Evolutionary conservation across 2,888 invertebrate genomes (phyloP).

Genomic region (Stenodera caucasica): DNA sequence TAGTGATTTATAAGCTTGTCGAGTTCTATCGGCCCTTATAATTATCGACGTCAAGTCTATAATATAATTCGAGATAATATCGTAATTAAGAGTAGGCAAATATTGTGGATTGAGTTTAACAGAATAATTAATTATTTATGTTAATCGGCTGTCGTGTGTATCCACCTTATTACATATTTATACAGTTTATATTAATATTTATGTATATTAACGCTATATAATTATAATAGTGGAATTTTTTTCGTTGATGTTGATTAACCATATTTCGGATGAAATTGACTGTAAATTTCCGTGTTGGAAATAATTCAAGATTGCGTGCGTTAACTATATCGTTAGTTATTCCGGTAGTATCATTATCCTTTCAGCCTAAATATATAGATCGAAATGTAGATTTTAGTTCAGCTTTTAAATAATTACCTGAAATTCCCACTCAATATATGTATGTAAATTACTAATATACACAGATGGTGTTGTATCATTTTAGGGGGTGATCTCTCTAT

Average conservation of each 20-base stretch:
- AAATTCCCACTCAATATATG: slow-evolving; percentile 14
- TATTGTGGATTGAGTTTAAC: neutral
- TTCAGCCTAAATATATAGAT: neutral
- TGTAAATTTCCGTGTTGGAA: slow-evolving; percentile 12
- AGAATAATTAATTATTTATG: slow-evolving; percentile 27
- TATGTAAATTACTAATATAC: slow-evolving; percentile 12
- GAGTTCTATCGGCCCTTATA: neutral
- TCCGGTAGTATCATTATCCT: neutral
- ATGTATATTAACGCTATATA: slow-evolving; percentile 27
- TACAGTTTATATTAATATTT: slow-evolving; percentile 27
- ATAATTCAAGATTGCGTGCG: slow-evolving; percentile 9
- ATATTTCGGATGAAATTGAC: too few species aligned
- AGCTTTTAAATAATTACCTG: neutral
- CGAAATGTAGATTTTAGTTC: slow-evolving; percentile 13
- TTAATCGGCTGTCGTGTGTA: slow-evolving; percentile 29
- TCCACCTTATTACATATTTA: slow-evolving; percentile 26
- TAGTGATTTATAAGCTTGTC: neutral
- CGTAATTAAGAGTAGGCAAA: slow-evolving; percentile 21
- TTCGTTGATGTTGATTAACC: too few species aligned
- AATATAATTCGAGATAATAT: slow-evolving; percentile 12
- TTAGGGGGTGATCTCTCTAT: slow-evolving; percentile 15
- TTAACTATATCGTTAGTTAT: neutral
- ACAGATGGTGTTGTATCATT: slow-evolving; percentile 30
- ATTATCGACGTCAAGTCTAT: neutral
- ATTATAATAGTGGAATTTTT: too few species aligned